Conservation (phyloP, 2,888 invertebrate species). For the Trisateles emortualis region DNA sequence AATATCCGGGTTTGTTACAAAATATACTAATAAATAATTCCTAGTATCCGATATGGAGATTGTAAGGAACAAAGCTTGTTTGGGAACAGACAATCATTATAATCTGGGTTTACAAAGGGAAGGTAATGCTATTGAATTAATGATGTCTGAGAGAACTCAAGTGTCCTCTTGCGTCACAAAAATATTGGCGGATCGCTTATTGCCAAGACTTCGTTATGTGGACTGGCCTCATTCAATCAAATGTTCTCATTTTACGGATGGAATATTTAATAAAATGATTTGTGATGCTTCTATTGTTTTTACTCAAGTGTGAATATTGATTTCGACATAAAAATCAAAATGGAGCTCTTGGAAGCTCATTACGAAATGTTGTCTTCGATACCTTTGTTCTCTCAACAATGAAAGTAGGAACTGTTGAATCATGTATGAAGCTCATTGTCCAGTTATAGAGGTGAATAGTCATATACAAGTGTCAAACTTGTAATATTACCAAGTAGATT, state of each 20-base stretch:
- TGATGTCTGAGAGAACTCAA: constrained; percentile 38
- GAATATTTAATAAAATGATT: constrained; percentile 39
- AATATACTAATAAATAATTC: constrained; percentile 30
- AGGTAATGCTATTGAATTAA: constrained; percentile 57
- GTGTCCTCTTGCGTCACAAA: constrained; percentile 31
- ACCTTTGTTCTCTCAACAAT: constrained; percentile 5
- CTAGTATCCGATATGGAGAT: constrained; percentile 23
- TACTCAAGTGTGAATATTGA: constrained; percentile 33
- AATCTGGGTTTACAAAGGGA: constrained; percentile 42
- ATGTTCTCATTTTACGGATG: constrained; percentile 26
- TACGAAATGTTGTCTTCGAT: constrained; percentile 4
- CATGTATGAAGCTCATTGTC: background rate
- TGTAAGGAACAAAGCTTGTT: constrained; percentile 20
- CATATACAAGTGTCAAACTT: background rate
- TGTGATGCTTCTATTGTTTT: constrained; percentile 31
- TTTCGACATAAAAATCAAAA: constrained; percentile 33
- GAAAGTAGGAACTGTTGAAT: too few species aligned
- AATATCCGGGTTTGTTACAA: constrained; percentile 8
- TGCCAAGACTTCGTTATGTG: constrained; percentile 35
- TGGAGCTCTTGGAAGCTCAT: constrained; percentile 21
- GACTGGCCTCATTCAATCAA: constrained; percentile 40
- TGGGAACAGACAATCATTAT: constrained; percentile 39
- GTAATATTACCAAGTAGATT: background rate
- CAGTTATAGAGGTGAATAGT: background rate
- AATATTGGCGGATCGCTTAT: constrained; percentile 29